These are phyloP conservation scores for Phania funesta DNA, from an alignment of 2,888 invertebrate genomes.

Conservation along the genomic window DNA sequence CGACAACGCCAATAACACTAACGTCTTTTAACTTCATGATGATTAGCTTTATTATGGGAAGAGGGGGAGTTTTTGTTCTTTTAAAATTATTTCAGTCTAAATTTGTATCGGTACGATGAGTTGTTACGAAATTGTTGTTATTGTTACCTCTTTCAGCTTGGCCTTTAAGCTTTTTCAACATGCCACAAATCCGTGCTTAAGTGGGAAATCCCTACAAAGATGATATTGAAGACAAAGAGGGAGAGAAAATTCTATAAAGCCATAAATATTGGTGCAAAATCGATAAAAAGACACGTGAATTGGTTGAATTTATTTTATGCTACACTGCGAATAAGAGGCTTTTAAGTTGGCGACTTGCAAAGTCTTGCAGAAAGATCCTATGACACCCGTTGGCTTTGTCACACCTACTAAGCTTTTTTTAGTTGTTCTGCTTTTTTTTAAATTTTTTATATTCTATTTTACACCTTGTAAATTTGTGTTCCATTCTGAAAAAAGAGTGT, in stretches of 20 bases:
- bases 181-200: slow-evolving; percentile 57
- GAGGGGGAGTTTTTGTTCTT: slow-evolving; percentile 6
- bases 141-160: slow-evolving; percentile 30
- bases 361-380: no score
- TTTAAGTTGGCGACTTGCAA: no score
- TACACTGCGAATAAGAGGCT: background rate
- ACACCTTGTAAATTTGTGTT: no score
- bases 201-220: slow-evolving; percentile 44
- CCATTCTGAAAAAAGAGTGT: no score
- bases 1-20: slow-evolving; percentile 37
- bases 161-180: slow-evolving; percentile 40
- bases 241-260: background rate
- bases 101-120: background rate
- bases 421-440: no score
- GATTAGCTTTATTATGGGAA: background rate
- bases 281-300: background rate
- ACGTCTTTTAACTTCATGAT: slow-evolving; percentile 40
- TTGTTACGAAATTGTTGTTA: background rate
- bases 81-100: background rate
- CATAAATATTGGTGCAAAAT: background rate
- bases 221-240: background rate
- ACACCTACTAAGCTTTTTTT: no score
- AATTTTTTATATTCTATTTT: no score
- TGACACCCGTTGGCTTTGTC: no score
- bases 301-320: background rate